Conservation (phyloP, 2,888 invertebrate species). For the Cryptocheilus praepositus region DNA sequence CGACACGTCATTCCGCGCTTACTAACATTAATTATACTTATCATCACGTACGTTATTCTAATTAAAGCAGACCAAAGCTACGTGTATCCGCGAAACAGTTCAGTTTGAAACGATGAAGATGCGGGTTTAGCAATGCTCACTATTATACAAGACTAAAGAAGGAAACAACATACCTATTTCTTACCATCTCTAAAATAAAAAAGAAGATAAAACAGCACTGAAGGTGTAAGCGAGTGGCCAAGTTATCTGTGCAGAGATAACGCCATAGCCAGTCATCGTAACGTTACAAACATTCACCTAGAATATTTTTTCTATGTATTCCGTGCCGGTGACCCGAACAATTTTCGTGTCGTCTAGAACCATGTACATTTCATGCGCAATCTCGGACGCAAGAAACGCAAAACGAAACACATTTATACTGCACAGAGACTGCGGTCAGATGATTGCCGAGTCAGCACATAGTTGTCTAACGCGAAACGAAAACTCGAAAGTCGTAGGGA, state of each 20-base stretch:
- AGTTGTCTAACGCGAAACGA: neutral
- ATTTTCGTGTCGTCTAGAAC: slow-evolving; percentile 13
- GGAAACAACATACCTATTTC: slow-evolving; percentile 44
- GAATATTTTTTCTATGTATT: slow-evolving; percentile 19
- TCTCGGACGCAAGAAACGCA: too few relatives aligned
- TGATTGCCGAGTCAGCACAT: slow-evolving; percentile 31
- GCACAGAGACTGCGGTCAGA: slow-evolving; percentile 46
- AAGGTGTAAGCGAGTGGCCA: slow-evolving; percentile 52
- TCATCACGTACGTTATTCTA: neutral
- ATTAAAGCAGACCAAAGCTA: neutral
- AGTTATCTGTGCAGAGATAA: slow-evolving; percentile 50
- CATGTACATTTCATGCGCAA: too few relatives aligned
- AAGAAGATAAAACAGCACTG: slow-evolving; percentile 29
- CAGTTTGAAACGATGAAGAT: slow-evolving; percentile 45
- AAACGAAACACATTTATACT: slow-evolving; percentile 7
- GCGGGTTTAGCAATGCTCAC: slow-evolving; percentile 61
- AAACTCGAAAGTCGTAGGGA: too few relatives aligned
- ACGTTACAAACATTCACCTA: slow-evolving; percentile 12
- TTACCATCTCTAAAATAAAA: slow-evolving; percentile 42
- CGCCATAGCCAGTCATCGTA: slow-evolving; percentile 24
- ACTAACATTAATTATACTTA: neutral
- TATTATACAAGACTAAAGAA: slow-evolving; percentile 57
- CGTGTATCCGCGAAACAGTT: too few relatives aligned
- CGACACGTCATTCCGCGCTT: too few relatives aligned
- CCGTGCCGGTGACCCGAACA: neutral